Base-by-base conservation (phyloP, 64 coral and sea anemone genomes). In the Dendronephthya gigantea region DNA sequence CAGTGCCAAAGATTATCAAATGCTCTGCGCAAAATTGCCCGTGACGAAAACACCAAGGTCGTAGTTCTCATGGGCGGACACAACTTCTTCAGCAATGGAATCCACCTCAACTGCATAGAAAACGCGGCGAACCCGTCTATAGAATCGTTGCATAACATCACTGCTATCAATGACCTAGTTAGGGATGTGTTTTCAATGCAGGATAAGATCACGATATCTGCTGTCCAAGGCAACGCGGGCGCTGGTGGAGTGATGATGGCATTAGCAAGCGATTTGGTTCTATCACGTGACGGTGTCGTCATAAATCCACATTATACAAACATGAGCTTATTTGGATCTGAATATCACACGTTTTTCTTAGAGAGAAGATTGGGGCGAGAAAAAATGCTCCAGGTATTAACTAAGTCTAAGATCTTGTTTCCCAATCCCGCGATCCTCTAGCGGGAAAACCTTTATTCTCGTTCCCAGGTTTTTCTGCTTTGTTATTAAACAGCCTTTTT, bases 81-180 rank as follows among this genome's bases (percentile, higher is more conserved):
- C 83, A 86, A 93, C 33, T 55, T 93, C 81, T 90, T 90, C 62
- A 86, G 92, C 38, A 93, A 93, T 22, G 92, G 92, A 27, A 93
- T 93, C 85, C 92, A 90, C 88, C 85, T 90, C 6, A 93, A 90
- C 50, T 74, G 86, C 10, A 93, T 90, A 39, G 92, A 93, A 85
- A 82, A 38, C 55, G 50, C 91, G 5, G 15, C 30, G 30, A 74
- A 85, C 41, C 91, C 90, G 7, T 68, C 84, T 10, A 19, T 41
- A 10, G 91, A 92, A 59, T 88, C 91, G 7, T 89, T 83, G 91
- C 85, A 35, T 23, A 92, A 92, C 83, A 92, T 92, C 83, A 89
- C 84, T 40, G 91, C 91, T 10, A 92, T 92, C 9, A 89, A 92
- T 51, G 91, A 92, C 58, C 83, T 92, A 1, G 87, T 92, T 27